A percentile compares a stretch with the other conserved stretches of the same genome.
Evolutionary conservation across 2,797 vertebrate genomes (phyloP).

Genomic region (Euthynnus affinis): DNA sequence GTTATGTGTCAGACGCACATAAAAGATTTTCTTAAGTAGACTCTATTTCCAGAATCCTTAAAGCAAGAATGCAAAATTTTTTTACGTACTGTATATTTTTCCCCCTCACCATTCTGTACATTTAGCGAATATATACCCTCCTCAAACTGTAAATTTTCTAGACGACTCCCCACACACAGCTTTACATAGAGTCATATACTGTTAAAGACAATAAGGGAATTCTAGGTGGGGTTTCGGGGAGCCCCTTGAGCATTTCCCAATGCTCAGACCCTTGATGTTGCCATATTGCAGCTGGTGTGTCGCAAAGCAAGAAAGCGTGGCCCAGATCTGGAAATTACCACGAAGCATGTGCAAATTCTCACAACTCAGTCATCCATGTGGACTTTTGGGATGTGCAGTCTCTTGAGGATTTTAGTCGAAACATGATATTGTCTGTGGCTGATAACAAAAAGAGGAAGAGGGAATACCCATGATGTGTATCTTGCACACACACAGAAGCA

Average conservation of each 20-base stretch:
- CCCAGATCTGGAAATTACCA: conserved; percentile 73
- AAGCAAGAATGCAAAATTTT: neutral
- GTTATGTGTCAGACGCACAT: neutral
- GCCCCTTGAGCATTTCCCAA: conserved; percentile 47
- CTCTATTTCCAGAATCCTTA: neutral
- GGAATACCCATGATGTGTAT: conserved; percentile 23
- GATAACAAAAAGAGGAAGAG: conserved; percentile 62
- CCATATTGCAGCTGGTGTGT: conserved; percentile 60
- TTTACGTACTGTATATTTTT: conserved; percentile 16
- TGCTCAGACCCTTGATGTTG: neutral
- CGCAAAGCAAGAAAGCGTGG: neutral
- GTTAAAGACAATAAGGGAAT: conserved; percentile 47
- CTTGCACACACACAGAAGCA: neutral
- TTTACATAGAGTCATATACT: conserved; percentile 20
- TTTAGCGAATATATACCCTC: neutral
- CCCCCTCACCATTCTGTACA: neutral
- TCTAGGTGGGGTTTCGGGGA: conserved; percentile 53
- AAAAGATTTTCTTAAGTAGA: too few species aligned
- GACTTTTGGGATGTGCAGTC: conserved; percentile 66
- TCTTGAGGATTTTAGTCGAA: conserved; percentile 66
- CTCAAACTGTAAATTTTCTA: conserved; percentile 38
- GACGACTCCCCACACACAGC: conserved; percentile 11
- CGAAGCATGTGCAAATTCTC: conserved; percentile 33
- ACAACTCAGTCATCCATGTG: conserved; percentile 65
- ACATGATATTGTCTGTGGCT: conserved; percentile 25